Evolutionary conservation across 2,888 invertebrate species (phyloP).

Genomic region (Ophraella communa): DNA sequence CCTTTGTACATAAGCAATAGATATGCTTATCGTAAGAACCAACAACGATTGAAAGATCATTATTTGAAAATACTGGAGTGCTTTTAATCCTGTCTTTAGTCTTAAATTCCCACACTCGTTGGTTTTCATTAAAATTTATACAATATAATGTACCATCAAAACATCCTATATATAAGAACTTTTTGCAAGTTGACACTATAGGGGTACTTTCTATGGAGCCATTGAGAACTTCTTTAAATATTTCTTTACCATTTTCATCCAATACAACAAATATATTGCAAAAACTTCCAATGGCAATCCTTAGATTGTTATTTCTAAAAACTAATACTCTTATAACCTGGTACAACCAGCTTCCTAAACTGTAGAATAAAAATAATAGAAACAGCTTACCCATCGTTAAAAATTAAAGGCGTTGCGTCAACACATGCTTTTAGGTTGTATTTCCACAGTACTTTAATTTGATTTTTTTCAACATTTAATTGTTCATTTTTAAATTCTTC

Average conservation of each 20-base stretch:
- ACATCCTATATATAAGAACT: slow-evolving; percentile 73
- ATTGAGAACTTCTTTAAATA: slow-evolving; percentile 64
- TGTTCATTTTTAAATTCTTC: background rate
- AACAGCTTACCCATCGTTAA: slow-evolving; percentile 60
- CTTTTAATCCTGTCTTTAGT: slow-evolving; percentile 73
- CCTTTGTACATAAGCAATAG: slow-evolving; percentile 61
- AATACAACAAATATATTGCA: slow-evolving; percentile 73
- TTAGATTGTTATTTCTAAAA: background rate
- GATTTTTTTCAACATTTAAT: slow-evolving; percentile 36
- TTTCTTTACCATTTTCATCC: slow-evolving; percentile 62
- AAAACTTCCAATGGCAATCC: slow-evolving; percentile 71
- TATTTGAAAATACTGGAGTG: slow-evolving; percentile 60
- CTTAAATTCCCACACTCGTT: slow-evolving; percentile 67
- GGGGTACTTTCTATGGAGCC: slow-evolving; percentile 74
- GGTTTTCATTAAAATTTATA: slow-evolving; percentile 64
- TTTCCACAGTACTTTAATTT: slow-evolving; percentile 60
- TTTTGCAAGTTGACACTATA: slow-evolving; percentile 56
- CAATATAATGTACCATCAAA: slow-evolving; percentile 78
- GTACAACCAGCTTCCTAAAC: too few species aligned
- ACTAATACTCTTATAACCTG: too few species aligned
- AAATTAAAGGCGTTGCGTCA: slow-evolving; percentile 76
- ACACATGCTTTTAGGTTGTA: slow-evolving; percentile 79
- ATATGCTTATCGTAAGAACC: slow-evolving; percentile 76
- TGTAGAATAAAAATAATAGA: too few species aligned
- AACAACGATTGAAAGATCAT: slow-evolving; percentile 63